Percentiles rank a stretch among this genome's conserved stretches.
These are phyloP conservation scores for Scaeva pyrastri DNA, from an alignment of 2,888 invertebrate species.

Conservation along the genomic window DNA sequence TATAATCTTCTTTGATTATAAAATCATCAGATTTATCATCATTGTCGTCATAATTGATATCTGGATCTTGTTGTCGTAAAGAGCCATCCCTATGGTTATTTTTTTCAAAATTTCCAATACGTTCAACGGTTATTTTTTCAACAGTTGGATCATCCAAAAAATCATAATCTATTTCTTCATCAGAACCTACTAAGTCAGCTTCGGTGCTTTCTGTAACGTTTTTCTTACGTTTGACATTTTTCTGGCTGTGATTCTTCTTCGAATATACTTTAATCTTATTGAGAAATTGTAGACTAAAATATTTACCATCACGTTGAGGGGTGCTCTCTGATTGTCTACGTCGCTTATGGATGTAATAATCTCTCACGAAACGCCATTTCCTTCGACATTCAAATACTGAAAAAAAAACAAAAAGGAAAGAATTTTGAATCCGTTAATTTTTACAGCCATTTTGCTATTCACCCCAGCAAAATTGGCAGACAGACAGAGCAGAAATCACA, in stretches of 20 bases:
- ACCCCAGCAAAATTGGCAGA: not conserved
- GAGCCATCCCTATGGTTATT: constrained; percentile 19
- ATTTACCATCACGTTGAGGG: constrained; percentile 68
- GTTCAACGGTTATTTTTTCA: constrained; percentile 62
- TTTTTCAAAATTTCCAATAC: constrained; percentile 33
- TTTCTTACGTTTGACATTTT: not conserved
- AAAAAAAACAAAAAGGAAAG: not conserved
- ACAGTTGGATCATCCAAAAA: constrained; percentile 42
- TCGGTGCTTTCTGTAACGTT: constrained; percentile 15
- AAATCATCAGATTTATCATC: constrained; percentile 28
- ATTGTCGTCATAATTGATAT: constrained; percentile 11
- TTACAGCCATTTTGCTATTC: not conserved
- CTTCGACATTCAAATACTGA: constrained; percentile 70
- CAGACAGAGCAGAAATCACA: not conserved
- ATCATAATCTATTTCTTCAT: constrained; percentile 51
- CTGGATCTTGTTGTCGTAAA: constrained; percentile 12
- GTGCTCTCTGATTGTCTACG: constrained; percentile 51
- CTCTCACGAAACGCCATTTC: constrained; percentile 73
- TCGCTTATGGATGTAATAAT: constrained; percentile 72
- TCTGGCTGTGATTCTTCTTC: not conserved
- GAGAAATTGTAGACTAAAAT: constrained; percentile 66
- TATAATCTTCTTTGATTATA: constrained; percentile 17
- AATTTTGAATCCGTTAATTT: no score
- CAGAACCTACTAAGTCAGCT: constrained; percentile 29
- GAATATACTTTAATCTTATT: constrained; percentile 49